These are phyloP conservation scores for Belgica antarctica DNA, from an alignment of 2,888 invertebrate genomes.

Conservation along the genomic window DNA sequence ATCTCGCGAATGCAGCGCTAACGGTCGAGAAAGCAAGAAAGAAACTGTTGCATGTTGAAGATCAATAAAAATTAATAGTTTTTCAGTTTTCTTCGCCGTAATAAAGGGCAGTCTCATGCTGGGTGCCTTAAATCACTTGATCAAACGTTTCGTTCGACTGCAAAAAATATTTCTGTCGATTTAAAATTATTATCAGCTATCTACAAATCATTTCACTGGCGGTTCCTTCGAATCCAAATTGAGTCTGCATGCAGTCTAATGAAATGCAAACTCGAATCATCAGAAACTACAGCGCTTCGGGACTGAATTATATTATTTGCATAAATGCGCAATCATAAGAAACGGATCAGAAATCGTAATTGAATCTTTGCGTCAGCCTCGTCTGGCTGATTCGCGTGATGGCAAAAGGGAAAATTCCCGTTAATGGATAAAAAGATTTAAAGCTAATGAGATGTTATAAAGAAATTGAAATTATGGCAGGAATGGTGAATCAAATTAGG, in stretches of 20 bases:
- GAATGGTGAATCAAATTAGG: too few relatives aligned
- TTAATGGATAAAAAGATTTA: too few relatives aligned
- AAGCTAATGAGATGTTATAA: conserved; percentile 32
- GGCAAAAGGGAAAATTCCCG: too few relatives aligned
- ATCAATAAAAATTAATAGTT: conserved; percentile 34
- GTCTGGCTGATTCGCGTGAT: too few relatives aligned
- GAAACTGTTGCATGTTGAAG: conserved; percentile 24
- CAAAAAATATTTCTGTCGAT: neutral
- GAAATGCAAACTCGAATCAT: conserved; percentile 13
- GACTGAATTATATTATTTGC: conserved; percentile 16
- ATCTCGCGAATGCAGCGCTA: neutral
- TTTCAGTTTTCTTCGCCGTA: conserved; percentile 22
- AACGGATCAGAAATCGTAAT: conserved; percentile 28
- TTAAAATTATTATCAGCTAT: conserved; percentile 12
- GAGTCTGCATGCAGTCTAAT: conserved; percentile 8
- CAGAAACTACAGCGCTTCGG: neutral
- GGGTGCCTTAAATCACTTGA: conserved; percentile 1
- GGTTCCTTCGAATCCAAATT: neutral
- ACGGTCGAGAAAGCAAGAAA: neutral
- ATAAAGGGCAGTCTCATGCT: conserved; percentile 8
- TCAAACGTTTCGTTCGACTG: neutral
- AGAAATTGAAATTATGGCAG: conserved; percentile 13
- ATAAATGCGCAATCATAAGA: conserved; percentile 29
- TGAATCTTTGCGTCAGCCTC: neutral
- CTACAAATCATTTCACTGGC: conserved; percentile 22